Percentiles rank a stretch among this genome's conserved stretches.
These are phyloP conservation scores for Phoenicopterus ruber DNA, from an alignment of 2,113 vertebrate genomes.

Conservation along the genomic window DNA sequence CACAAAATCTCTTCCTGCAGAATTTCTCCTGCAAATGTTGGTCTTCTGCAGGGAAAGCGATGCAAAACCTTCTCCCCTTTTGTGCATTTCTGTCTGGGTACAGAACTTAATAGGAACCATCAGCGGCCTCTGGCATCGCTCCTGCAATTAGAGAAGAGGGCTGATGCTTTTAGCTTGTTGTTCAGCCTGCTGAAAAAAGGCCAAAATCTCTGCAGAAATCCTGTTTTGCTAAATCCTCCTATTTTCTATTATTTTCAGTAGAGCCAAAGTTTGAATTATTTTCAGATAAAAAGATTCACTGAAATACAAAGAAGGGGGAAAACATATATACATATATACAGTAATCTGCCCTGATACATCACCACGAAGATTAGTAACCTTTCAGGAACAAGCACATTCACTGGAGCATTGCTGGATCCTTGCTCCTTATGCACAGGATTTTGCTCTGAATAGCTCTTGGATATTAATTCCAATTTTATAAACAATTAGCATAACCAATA, in stretches of 20 bases:
- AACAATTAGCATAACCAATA: background rate
- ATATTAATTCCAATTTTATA: background rate
- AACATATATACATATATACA: background rate
- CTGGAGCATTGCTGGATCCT: background rate
- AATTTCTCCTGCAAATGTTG: background rate
- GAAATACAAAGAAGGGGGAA: background rate
- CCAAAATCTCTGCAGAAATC: background rate
- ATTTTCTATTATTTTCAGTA: background rate
- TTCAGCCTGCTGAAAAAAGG: background rate
- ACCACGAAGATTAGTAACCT: background rate
- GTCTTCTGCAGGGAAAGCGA: background rate
- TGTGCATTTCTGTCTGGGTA: background rate
- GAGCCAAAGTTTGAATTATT: background rate
- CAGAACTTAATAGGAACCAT: background rate
- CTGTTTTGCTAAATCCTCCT: background rate
- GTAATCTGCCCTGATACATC: background rate
- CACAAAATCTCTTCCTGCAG: background rate
- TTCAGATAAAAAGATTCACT: background rate
- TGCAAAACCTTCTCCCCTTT: background rate
- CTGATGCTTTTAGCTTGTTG: background rate
- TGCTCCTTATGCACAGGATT: background rate
- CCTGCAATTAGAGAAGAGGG: background rate
- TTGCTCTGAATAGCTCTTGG: background rate
- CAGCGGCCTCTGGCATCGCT: background rate
- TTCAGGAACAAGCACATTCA: background rate